Percentiles rank a stretch among this genome's conserved stretches.
These are phyloP conservation scores for Drosophila kuntzei DNA, from an alignment of 2,888 invertebrate species.

Conservation along the genomic window DNA sequence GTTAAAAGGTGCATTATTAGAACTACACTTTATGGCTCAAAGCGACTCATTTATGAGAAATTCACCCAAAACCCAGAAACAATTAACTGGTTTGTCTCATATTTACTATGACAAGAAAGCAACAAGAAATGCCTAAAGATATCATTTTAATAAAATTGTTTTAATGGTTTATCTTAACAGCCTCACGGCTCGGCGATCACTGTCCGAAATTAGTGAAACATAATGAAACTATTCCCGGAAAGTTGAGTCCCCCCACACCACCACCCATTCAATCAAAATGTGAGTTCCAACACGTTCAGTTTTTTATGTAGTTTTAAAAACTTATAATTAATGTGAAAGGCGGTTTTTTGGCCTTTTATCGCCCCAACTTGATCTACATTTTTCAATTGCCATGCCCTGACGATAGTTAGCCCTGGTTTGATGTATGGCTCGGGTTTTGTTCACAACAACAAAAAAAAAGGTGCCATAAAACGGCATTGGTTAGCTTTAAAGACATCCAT, in stretches of 20 bases:
- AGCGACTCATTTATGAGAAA: constrained; percentile 56
- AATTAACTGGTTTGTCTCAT: constrained; percentile 52
- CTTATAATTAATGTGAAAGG: constrained; percentile 79
- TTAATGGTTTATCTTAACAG: constrained; percentile 63
- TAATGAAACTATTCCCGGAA: constrained; percentile 77
- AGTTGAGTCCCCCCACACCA: constrained; percentile 1
- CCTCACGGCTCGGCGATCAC: constrained; percentile 20
- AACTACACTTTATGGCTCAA: constrained; percentile 40
- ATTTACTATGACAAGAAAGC: constrained; percentile 32
- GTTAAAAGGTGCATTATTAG: constrained; percentile 32
- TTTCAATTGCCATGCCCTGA: constrained; percentile 54
- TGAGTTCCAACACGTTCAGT: constrained; percentile 47
- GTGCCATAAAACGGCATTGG: constrained; percentile 65
- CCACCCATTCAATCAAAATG: constrained; percentile 74
- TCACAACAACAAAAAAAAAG: constrained; percentile 30
- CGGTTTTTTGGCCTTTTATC: constrained; percentile 65
- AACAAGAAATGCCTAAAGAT: constrained; percentile 20
- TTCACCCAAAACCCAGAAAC: constrained; percentile 16
- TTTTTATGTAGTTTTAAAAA: constrained; percentile 70
- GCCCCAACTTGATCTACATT: constrained; percentile 74
- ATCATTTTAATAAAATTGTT: constrained; percentile 70
- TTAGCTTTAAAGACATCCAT: constrained; percentile 39
- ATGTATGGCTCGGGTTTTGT: constrained; percentile 32
- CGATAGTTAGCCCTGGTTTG: constrained; percentile 32
- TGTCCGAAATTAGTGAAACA: constrained; percentile 59